A percentile compares a stretch with the other conserved stretches of the same genome.
Evolutionary conservation across 2,888 invertebrate genomes (phyloP).

Genomic region (Chymomyza fuscimana): DNA sequence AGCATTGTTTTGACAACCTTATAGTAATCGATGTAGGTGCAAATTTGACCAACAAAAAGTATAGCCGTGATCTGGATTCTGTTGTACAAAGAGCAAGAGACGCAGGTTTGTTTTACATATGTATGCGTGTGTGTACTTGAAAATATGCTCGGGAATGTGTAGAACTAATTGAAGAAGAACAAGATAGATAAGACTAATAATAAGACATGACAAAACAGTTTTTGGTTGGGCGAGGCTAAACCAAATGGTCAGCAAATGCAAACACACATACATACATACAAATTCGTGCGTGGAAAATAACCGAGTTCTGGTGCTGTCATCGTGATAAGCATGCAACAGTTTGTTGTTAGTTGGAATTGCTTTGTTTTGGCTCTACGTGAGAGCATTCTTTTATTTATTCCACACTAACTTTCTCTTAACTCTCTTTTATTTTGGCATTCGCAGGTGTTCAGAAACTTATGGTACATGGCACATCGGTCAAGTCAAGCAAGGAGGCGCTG

Average conservation of each 20-base stretch:
- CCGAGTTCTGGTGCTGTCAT: slow-evolving; percentile 18
- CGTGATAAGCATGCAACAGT: slow-evolving; percentile 43
- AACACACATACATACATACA: slow-evolving; percentile 17
- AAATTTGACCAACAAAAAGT: slow-evolving; percentile 96
- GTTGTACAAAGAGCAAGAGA: slow-evolving; percentile 95
- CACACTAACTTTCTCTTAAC: slow-evolving; percentile 33
- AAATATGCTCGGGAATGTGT: slow-evolving; percentile 9
- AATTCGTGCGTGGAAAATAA: slow-evolving; percentile 5
- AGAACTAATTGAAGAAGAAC: slow-evolving; percentile 34
- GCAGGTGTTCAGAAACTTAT: slow-evolving; percentile 95
- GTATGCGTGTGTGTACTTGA: slow-evolving; percentile 16
- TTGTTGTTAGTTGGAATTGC: slow-evolving; percentile 7
- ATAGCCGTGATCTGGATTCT: slow-evolving; percentile 93
- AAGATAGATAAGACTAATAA: slow-evolving; percentile 48
- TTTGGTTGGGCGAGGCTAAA: slow-evolving; percentile 52
- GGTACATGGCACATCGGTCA: slow-evolving; percentile 94
- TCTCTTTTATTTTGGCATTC: slow-evolving; percentile 12
- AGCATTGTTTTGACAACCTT: slow-evolving; percentile 93
- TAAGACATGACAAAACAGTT: slow-evolving; percentile 38
- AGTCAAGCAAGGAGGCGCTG: slow-evolving; percentile 93
- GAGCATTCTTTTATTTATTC: slow-evolving; percentile 13
- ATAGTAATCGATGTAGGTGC: slow-evolving; percentile 95
- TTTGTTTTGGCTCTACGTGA: slow-evolving; percentile 19
- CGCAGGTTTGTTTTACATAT: slow-evolving; percentile 84
- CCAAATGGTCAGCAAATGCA: slow-evolving; percentile 32